Percentiles rank a stretch among this genome's conserved stretches.
Conservation (phyloP, 2,113 vertebrate genomes). For the Mus spicilegus region DNA sequence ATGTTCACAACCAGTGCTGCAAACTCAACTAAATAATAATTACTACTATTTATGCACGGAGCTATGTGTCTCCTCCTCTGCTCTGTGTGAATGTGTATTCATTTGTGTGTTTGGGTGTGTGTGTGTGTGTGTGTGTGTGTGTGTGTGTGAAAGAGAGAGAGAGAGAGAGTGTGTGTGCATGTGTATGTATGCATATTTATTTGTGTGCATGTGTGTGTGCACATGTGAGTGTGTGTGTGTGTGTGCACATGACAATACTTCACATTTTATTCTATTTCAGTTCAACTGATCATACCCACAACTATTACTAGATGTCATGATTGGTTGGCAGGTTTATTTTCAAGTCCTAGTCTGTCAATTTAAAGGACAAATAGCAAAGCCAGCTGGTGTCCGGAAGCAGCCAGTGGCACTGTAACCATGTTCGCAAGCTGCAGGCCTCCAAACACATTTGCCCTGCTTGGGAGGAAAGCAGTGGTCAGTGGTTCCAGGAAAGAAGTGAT, state of each 20-base stretch:
- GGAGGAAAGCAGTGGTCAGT: too few species aligned
- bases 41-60: background rate
- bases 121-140: background rate
- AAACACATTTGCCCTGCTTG: background rate
- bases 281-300: background rate
- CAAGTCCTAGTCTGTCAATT: background rate
- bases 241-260: too few species aligned
- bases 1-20: background rate
- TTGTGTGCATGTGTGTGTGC: too few species aligned
- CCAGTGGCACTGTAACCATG: background rate
- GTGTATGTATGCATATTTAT: too few species aligned
- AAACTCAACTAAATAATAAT: background rate
- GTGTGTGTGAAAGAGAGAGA: fast-evolving
- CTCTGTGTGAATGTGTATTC: too few species aligned
- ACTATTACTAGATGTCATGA: fast-evolving
- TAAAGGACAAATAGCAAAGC: background rate
- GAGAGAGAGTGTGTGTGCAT: background rate
- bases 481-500: background rate
- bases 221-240: too few species aligned
- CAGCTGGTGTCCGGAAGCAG: background rate
- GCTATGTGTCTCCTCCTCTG: background rate
- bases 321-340: background rate
- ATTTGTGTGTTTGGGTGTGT: background rate
- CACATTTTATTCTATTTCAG: background rate
- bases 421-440: background rate